These are phyloP conservation scores for Priocnemis perturbator DNA, from an alignment of 2,888 invertebrate species.

Conservation along the genomic window DNA sequence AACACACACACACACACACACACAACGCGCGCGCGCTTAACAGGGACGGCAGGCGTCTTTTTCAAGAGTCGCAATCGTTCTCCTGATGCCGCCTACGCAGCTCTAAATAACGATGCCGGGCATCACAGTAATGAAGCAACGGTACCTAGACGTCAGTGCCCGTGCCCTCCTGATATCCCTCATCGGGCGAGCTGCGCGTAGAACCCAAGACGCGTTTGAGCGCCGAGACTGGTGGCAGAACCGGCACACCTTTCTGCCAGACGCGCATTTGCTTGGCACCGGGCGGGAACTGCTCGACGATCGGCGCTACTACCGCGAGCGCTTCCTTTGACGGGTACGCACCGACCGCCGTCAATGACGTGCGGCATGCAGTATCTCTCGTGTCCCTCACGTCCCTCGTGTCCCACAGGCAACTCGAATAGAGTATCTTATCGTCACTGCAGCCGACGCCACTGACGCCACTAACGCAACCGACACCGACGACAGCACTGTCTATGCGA, in stretches of 20 bases:
- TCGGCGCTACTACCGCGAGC: conserved; percentile 56
- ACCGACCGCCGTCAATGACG: conserved; percentile 38
- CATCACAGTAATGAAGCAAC: conserved; percentile 71
- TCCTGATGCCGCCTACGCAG: conserved; percentile 68
- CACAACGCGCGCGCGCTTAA: no score
- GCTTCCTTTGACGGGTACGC: conserved; percentile 69
- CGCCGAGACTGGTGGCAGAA: conserved; percentile 89
- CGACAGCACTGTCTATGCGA: conserved; percentile 76
- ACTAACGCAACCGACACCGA: conserved; percentile 12
- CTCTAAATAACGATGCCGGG: conserved; percentile 69
- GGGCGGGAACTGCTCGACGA: conserved; percentile 74
- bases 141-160: conserved; percentile 90
- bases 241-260: conserved; percentile 91
- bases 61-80: conserved; percentile 54
- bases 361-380: conserved; percentile 58
- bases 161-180: conserved; percentile 94
- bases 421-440: conserved; percentile 76
- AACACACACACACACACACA: no score
- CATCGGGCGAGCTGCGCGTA: conserved; percentile 91
- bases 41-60: no score
- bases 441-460: conserved; percentile 21
- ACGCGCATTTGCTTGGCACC: conserved; percentile 89
- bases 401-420: conserved; percentile 89
- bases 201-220: conserved; percentile 89
- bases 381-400: conserved; percentile 68